phyloP scores from a whole-genome alignment of 2,797 vertebrate genomes.

The Enteromius viviparus region DNA sequence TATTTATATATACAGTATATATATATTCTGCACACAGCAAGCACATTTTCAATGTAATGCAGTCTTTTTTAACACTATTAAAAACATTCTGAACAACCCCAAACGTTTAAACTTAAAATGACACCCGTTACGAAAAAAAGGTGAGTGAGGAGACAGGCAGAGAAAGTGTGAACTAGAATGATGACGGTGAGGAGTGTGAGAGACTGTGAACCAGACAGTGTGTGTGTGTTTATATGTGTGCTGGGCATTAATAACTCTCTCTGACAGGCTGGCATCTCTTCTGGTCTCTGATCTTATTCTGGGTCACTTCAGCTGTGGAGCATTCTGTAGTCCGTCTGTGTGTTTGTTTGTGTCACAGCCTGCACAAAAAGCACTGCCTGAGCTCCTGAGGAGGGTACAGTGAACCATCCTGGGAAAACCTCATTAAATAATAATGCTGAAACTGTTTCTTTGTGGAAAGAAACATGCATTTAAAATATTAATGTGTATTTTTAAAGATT shows the following conservation, averaged over 20 bases:
- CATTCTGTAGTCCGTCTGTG: constrained; percentile 2
- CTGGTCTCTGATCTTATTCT: constrained; percentile 62
- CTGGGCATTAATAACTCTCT: constrained; percentile 59
- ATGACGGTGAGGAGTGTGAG: constrained; percentile 23
- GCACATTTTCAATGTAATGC: neutral
- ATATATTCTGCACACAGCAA: neutral
- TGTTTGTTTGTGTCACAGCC: constrained; percentile 32
- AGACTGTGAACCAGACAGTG: constrained; percentile 33
- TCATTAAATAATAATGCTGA: neutral
- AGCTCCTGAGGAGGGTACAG: neutral
- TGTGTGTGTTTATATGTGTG: constrained; percentile 44
- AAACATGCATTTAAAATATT: neutral
- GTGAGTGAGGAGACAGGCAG: constrained; percentile 10
- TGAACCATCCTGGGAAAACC: neutral
- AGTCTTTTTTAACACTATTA: neutral
- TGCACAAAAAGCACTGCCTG: constrained; percentile 26
- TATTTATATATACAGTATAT: neutral
- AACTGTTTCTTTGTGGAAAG: neutral
- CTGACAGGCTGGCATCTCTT: constrained; percentile 68
- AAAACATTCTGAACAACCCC: neutral
- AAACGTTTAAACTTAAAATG: neutral
- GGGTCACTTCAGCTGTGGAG: constrained; percentile 66
- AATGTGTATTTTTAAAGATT: neutral
- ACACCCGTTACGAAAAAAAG: neutral
- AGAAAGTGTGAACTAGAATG: constrained; percentile 1